These are phyloP conservation scores for Smittia aterrima DNA, from an alignment of 2,888 invertebrate species.

Conservation along the genomic window DNA sequence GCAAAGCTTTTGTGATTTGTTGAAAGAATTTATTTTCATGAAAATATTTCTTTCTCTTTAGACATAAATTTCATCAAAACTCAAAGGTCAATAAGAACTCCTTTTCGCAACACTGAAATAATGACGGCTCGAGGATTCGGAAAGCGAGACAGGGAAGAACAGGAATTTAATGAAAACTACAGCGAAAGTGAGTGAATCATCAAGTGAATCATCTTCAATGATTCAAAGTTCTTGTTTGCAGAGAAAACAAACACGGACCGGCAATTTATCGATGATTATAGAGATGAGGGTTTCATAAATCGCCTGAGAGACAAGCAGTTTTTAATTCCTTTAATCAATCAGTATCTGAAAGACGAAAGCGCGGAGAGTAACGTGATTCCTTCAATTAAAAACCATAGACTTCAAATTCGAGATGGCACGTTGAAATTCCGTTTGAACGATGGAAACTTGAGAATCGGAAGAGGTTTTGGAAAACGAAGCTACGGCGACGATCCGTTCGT, in stretches of 20 bases:
- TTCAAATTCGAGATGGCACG: slow-evolving; percentile 17
- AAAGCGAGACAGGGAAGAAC: slow-evolving; percentile 45
- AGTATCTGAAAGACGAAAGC: not conserved
- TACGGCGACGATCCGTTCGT: not conserved
- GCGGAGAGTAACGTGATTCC: not conserved
- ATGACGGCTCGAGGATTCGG: slow-evolving; percentile 48
- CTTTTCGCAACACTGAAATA: slow-evolving; percentile 46
- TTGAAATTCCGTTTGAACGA: slow-evolving; percentile 36
- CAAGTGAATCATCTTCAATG: not conserved
- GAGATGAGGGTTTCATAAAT: not conserved
- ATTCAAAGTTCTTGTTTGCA: not conserved
- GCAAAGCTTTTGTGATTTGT: not conserved
- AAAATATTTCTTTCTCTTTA: not conserved
- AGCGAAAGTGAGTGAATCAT: not conserved
- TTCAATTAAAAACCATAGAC: slow-evolving; percentile 1
- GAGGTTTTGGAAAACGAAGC: slow-evolving; percentile 39
- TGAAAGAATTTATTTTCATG: not conserved
- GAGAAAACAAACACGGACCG: not conserved
- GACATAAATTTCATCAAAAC: slow-evolving; percentile 43
- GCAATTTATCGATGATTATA: not conserved
- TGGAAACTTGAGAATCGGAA: slow-evolving; percentile 33
- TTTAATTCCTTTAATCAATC: not conserved
- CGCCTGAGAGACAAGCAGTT: not conserved
- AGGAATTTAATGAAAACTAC: slow-evolving; percentile 12
- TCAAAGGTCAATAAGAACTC: slow-evolving; percentile 46